phyloP scores from a whole-genome alignment of 2,888 invertebrate genomes.

The Lobophora halterata region DNA sequence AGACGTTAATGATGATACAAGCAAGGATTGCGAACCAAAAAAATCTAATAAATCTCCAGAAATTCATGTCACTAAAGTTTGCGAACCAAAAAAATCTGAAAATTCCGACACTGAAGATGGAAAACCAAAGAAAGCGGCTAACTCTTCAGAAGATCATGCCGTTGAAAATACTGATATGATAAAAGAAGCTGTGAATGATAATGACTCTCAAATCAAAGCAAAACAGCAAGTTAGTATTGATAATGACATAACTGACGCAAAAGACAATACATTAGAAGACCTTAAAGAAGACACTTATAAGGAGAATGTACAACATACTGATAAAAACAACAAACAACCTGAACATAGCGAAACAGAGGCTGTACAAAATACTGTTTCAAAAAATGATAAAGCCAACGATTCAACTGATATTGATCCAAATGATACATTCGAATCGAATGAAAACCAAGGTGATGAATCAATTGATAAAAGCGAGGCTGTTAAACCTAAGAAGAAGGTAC shows the following conservation, averaged over 20 bases:
- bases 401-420: slow-evolving; percentile 5
- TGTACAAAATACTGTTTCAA: neutral
- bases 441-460: slow-evolving; percentile 4
- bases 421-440: slow-evolving; percentile 2
- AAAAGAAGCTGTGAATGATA: neutral
- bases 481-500: slow-evolving; percentile 11
- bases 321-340: neutral
- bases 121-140: slow-evolving; percentile 1
- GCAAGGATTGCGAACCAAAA: neutral
- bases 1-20: slow-evolving; percentile 29
- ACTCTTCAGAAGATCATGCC: too few species aligned
- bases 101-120: neutral
- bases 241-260: too few species aligned
- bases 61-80: neutral
- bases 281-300: too few species aligned
- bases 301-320: too few species aligned
- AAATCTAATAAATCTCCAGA: neutral
- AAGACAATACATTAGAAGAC: too few species aligned
- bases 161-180: neutral
- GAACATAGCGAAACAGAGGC: too few species aligned
- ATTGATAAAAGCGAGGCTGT: neutral
- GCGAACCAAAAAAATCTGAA: neutral
- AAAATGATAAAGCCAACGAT: neutral
- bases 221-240: neutral
- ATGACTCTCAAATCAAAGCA: neutral